phyloP scores from a whole-genome alignment of 2,113 vertebrate genomes.

The Gorsachius goisagi region DNA sequence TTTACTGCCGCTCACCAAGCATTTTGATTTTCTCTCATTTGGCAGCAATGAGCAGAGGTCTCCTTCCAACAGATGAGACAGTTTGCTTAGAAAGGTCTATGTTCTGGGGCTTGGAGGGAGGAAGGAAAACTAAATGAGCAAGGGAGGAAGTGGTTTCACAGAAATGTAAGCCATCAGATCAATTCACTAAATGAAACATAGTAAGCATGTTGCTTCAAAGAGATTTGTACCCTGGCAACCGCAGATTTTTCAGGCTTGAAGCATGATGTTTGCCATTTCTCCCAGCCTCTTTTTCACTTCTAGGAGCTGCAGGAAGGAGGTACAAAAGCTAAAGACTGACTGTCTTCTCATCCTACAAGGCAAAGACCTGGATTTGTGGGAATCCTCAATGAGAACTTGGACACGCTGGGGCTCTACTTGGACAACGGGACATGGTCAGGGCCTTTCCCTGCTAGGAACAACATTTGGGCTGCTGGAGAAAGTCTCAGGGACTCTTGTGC shows the following conservation, averaged over 20 bases:
- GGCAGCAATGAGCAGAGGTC: neutral
- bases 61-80: neutral
- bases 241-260: neutral
- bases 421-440: neutral
- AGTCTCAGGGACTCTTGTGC: neutral
- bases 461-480: neutral
- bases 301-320: neutral
- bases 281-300: neutral
- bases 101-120: neutral
- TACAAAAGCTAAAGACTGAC: neutral
- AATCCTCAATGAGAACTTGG: neutral
- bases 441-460: neutral
- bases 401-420: neutral
- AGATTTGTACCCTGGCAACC: neutral
- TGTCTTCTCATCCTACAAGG: neutral
- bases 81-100: neutral
- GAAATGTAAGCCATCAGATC: neutral
- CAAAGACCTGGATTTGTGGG: neutral
- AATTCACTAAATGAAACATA: neutral
- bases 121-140: neutral
- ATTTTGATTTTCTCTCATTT: constrained; percentile 28
- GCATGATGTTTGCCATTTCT: neutral
- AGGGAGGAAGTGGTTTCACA: neutral
- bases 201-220: neutral
- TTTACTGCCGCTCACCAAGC: neutral